Evolutionary conservation across 1,140 invertebrate genomes (phyloP).

Genomic region (Adelges cooleyi): DNA sequence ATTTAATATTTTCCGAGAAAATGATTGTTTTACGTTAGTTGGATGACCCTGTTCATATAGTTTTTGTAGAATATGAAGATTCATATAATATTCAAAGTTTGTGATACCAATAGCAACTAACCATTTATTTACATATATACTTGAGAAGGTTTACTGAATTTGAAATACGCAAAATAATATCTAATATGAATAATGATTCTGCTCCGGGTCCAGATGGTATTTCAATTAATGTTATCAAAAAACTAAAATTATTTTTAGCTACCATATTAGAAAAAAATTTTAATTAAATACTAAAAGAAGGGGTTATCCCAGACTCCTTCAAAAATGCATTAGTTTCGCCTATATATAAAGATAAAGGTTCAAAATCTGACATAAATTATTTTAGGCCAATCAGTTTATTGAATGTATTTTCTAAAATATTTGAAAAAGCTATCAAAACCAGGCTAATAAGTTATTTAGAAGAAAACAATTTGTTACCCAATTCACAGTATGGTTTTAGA

Average conservation of each 20-base stretch:
- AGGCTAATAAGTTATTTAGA: not conserved
- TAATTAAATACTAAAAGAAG: not conserved
- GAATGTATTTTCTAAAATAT: not conserved
- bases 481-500: too few relatives aligned
- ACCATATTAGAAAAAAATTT: not conserved
- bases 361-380: not conserved
- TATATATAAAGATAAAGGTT: not conserved
- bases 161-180: not conserved
- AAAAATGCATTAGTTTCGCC: not conserved
- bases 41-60: too few relatives aligned
- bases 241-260: not conserved
- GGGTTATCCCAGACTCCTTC: not conserved
- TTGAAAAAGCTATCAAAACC: not conserved
- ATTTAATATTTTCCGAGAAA: too few relatives aligned
- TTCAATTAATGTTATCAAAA: not conserved
- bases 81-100: too few relatives aligned
- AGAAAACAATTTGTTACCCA: too few relatives aligned
- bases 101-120: too few relatives aligned
- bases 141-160: not conserved
- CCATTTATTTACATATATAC: too few relatives aligned
- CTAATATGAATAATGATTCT: not conserved
- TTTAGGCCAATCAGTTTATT: not conserved
- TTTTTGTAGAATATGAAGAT: too few relatives aligned
- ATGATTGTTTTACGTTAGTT: too few relatives aligned
- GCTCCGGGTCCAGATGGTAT: not conserved